Evolutionary conservation across 2,888 invertebrate genomes (phyloP).

Genomic region (Psococerastis gibbosa): DNA sequence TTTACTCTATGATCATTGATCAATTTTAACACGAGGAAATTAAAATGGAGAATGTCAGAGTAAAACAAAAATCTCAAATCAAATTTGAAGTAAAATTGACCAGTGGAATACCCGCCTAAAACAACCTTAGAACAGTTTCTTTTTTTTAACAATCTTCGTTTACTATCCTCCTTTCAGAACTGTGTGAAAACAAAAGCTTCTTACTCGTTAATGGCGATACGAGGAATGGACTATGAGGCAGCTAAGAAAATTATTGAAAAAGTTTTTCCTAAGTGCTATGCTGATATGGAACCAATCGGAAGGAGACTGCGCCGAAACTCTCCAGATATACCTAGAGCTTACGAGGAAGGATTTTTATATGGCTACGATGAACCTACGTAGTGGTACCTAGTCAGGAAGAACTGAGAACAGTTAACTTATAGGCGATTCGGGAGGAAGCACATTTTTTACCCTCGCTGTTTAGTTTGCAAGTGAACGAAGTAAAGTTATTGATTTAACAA

Average conservation of each 20-base stretch:
- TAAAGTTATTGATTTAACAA: no score
- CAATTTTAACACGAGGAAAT: no score
- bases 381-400: not conserved
- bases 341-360: slow-evolving; percentile 53
- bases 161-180: slow-evolving; percentile 36
- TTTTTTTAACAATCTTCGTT: no score
- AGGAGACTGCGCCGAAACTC: slow-evolving; percentile 50
- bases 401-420: slow-evolving; percentile 7
- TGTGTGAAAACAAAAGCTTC: slow-evolving; percentile 83
- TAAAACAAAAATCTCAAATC: no score
- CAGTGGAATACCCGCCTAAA: no score
- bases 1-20: no score
- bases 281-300: slow-evolving; percentile 83
- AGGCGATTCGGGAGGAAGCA: no score
- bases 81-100: no score
- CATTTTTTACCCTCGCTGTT: no score
- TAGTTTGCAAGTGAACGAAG: no score
- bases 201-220: slow-evolving; percentile 62
- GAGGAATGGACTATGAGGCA: slow-evolving; percentile 48
- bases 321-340: slow-evolving; percentile 53
- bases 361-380: slow-evolving; percentile 38
- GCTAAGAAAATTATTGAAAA: slow-evolving; percentile 61
- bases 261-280: slow-evolving; percentile 80
- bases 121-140: no score
- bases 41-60: no score